Evolutionary conservation across 2,888 invertebrate species (phyloP).

Genomic region (Notodonta dromedarius): DNA sequence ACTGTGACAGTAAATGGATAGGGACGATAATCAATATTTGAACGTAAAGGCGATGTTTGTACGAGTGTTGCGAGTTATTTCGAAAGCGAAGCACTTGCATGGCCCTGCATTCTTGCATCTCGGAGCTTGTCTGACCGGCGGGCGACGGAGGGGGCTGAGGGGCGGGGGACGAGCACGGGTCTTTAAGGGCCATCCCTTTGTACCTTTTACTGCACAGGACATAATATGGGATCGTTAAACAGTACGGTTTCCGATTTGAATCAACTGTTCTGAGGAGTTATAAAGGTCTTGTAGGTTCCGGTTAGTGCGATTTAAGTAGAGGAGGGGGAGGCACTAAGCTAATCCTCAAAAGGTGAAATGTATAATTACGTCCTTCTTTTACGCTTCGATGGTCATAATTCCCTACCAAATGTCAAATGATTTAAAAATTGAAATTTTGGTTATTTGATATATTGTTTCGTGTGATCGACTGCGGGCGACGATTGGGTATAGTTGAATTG

Average conservation of each 20-base stretch:
- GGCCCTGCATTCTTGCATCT: slow-evolving; percentile 75
- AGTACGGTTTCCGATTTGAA: neutral
- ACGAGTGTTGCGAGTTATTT: slow-evolving; percentile 63
- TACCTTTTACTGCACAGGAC: neutral
- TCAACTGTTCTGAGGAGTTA: neutral
- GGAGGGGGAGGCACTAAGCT: too few relatives aligned
- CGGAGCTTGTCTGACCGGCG: slow-evolving; percentile 75
- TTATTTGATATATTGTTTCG: too few relatives aligned
- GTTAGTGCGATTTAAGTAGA: too few relatives aligned
- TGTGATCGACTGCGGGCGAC: too few relatives aligned
- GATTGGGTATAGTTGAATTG: too few relatives aligned
- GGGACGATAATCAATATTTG: slow-evolving; percentile 9
- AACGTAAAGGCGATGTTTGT: slow-evolving; percentile 56
- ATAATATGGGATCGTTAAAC: neutral
- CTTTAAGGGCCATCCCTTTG: slow-evolving; percentile 33
- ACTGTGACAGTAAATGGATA: neutral
- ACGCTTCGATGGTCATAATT: neutral
- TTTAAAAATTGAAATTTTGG: neutral
- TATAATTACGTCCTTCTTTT: neutral
- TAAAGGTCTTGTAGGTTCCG: too few relatives aligned
- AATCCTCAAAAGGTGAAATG: neutral
- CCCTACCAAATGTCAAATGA: neutral
- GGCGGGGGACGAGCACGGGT: slow-evolving; percentile 17
- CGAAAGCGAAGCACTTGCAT: slow-evolving; percentile 69
- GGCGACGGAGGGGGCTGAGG: slow-evolving; percentile 38